A percentile compares a stretch with the other conserved stretches of the same genome.
Evolutionary conservation across 2,113 vertebrate species (phyloP).

Genomic region (Strix uralensis): DNA sequence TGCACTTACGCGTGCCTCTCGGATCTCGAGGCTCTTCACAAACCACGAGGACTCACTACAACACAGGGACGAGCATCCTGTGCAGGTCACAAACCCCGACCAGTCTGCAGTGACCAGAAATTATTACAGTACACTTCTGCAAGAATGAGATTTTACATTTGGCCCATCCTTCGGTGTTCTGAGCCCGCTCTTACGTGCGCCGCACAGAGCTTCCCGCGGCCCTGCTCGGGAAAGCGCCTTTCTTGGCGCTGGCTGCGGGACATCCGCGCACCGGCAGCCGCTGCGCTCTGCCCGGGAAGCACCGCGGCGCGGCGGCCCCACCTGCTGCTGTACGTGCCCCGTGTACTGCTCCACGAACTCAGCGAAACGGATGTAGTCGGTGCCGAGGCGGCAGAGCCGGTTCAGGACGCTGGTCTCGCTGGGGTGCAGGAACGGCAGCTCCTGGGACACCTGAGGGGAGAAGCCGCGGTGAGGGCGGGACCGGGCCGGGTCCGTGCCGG

Average conservation of each 20-base stretch:
- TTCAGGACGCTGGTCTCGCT: conserved; percentile 92
- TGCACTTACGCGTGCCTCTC: not conserved
- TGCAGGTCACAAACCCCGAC: too few species aligned
- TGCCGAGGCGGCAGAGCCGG: conserved; percentile 90
- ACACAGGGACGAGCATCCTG: fast-evolving
- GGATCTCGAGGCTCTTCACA: not conserved
- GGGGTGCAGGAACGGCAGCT: conserved; percentile 94
- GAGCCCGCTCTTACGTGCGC: not conserved
- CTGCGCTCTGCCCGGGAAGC: not conserved
- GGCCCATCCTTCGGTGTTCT: not conserved
- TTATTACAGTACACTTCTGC: too few species aligned
- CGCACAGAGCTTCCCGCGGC: not conserved
- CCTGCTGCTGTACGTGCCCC: conserved; percentile 88
- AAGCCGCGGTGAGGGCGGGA: not conserved
- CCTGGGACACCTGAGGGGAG: conserved; percentile 86
- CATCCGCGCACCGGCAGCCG: fast-evolving
- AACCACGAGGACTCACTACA: too few species aligned
- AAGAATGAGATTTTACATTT: not conserved
- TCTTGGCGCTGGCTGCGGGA: fast-evolving
- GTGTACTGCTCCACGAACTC: conserved; percentile 97
- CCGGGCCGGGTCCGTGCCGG: too few species aligned
- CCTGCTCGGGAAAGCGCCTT: too few species aligned
- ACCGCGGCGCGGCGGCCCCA: not conserved
- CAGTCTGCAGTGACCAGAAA: not conserved
- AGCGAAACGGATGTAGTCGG: conserved; percentile 92